Evolutionary conservation across 64 coral and sea anemone species (phyloP).

Genomic region (Actinia equina): DNA sequence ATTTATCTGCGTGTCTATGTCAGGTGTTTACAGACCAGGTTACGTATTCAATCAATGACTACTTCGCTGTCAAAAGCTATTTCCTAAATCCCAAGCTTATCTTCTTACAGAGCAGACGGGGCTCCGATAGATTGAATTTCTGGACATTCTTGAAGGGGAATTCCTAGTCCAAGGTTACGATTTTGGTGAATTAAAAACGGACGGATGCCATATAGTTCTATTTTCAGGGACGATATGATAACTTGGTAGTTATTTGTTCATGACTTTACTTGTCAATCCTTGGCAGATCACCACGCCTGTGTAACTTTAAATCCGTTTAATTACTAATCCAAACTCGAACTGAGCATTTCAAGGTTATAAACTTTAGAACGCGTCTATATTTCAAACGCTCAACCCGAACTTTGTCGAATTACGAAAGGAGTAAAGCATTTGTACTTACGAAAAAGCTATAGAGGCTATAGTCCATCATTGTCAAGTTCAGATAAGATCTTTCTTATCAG

Average conservation of each 20-base stretch:
- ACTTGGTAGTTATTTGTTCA: background rate
- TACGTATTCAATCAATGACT: background rate
- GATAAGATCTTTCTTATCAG: conserved; percentile 1
- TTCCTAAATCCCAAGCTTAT: background rate
- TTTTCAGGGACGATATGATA: background rate
- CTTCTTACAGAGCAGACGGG: background rate
- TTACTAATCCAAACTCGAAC: background rate
- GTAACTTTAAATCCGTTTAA: background rate
- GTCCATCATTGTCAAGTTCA: conserved; percentile 12
- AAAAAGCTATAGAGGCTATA: conserved; percentile 19
- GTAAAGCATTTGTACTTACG: background rate
- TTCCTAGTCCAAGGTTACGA: background rate
- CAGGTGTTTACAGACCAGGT: background rate
- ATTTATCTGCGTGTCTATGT: background rate
- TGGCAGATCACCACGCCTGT: background rate
- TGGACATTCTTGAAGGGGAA: background rate
- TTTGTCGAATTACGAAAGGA: background rate
- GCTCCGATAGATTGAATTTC: background rate
- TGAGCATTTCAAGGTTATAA: background rate
- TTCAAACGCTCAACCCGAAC: background rate
- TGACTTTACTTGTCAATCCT: background rate
- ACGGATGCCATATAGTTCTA: background rate
- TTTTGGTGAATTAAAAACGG: background rate
- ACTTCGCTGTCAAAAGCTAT: conserved; percentile 4
- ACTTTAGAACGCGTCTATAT: background rate